Conservation (phyloP, 1,140 invertebrate species). For the Hydropsyche tenuis region DNA sequence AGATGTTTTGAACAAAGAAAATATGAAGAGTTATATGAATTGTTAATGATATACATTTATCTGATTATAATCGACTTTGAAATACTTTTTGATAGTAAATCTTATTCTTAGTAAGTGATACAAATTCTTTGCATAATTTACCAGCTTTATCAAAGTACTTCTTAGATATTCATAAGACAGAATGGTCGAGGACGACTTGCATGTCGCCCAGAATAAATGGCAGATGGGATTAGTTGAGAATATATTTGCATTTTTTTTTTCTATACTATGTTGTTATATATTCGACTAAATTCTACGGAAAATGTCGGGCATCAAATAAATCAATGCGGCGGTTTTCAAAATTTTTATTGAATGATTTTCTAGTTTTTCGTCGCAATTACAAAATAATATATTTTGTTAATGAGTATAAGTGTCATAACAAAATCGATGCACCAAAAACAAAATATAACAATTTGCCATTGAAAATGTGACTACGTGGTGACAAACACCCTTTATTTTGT, state of each 20-base stretch:
- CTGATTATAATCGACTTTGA: too few relatives aligned
- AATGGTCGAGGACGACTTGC: background rate
- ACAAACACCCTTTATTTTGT: background rate
- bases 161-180: background rate
- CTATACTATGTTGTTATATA: too few relatives aligned
- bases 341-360: constrained; percentile 29
- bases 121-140: background rate
- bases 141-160: background rate
- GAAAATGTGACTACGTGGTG: constrained; percentile 22
- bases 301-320: background rate
- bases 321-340: too few relatives aligned
- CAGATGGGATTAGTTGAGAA: background rate
- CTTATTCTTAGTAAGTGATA: too few relatives aligned
- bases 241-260: background rate
- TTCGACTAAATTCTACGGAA: background rate
- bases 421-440: constrained; percentile 28
- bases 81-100: too few relatives aligned
- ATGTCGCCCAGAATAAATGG: background rate
- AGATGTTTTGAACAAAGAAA: too few relatives aligned
- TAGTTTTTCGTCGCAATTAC: constrained; percentile 8
- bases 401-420: constrained; percentile 22
- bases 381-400: constrained; percentile 19
- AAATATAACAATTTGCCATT: background rate
- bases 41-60: too few relatives aligned
- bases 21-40: too few relatives aligned